phyloP scores from a whole-genome alignment of 2,888 invertebrate species.

The Caenorhabditis sp. region DNA sequence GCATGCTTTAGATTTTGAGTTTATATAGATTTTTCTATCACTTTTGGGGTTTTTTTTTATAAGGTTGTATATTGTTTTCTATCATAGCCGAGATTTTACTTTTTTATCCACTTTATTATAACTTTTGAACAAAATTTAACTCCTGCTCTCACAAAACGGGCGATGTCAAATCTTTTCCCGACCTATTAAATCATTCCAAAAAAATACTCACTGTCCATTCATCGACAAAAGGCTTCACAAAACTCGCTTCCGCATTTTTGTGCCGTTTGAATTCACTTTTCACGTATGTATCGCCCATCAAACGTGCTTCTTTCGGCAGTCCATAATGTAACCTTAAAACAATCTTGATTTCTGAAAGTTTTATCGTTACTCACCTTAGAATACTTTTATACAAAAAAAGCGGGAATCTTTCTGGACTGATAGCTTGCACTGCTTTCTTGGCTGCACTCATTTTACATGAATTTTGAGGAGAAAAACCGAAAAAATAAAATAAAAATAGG shows the following conservation, averaged over 20 bases:
- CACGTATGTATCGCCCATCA: constrained; percentile 66
- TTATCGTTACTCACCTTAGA: constrained; percentile 19
- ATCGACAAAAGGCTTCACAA: constrained; percentile 56
- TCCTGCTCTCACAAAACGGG: too few relatives aligned
- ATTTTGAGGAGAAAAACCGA: too few relatives aligned
- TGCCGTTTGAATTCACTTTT: constrained; percentile 64
- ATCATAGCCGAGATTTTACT: too few relatives aligned
- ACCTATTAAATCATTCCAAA: too few relatives aligned
- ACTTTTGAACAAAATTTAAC: not conserved
- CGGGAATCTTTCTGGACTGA: constrained; percentile 33
- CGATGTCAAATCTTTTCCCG: too few relatives aligned
- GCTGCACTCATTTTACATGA: constrained; percentile 23
- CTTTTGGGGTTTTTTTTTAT: too few relatives aligned
- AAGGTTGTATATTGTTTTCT: too few relatives aligned
- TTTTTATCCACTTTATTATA: not conserved
- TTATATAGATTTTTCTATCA: too few relatives aligned
- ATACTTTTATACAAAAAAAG: constrained; percentile 41
- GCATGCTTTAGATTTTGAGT: too few relatives aligned
- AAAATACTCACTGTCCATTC: constrained; percentile 57
- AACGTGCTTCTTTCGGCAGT: constrained; percentile 55
- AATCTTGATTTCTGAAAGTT: not conserved
- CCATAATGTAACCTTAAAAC: constrained; percentile 62
- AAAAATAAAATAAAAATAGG: constrained; percentile 5
- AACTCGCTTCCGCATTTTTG: constrained; percentile 47
- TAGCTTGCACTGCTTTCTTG: constrained; percentile 19